phyloP scores from a whole-genome alignment of 2,888 invertebrate species.

The Sclerodermus sp. region DNA sequence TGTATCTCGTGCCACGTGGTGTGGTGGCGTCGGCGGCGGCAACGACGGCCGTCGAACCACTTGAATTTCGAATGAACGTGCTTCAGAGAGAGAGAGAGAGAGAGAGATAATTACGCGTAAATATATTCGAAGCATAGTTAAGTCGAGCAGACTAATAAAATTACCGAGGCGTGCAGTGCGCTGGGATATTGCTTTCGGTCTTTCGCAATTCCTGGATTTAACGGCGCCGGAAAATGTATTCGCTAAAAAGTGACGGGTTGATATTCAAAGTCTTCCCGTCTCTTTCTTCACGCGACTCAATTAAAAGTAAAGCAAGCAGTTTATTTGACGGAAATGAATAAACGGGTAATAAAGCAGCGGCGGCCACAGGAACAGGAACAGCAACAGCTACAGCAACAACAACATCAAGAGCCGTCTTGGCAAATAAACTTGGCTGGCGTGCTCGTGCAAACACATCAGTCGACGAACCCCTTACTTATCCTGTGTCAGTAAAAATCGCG shows the following conservation, averaged over 20 bases:
- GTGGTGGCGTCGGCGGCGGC: no score
- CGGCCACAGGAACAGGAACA: no score
- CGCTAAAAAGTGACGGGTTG: background rate
- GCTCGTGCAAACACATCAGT: conserved; percentile 18
- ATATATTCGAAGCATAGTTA: no score
- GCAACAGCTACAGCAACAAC: no score
- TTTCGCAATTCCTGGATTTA: no score
- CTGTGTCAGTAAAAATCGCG: conserved; percentile 9
- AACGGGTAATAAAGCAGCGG: conserved; percentile 30
- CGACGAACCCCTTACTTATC: conserved; percentile 16
- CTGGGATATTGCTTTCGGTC: no score
- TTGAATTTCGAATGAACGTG: background rate
- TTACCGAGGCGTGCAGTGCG: no score
- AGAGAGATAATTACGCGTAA: no score
- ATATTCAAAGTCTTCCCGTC: conserved; percentile 10
- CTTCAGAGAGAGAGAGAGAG: background rate
- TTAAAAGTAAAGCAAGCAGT: conserved; percentile 20
- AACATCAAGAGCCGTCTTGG: conserved; percentile 20
- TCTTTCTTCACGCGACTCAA: conserved; percentile 13
- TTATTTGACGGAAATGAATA: conserved; percentile 28
- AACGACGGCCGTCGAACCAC: no score
- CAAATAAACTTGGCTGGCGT: conserved; percentile 23
- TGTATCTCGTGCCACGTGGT: no score
- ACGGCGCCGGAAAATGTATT: no score
- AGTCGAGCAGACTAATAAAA: no score